phyloP scores from a whole-genome alignment of 1,140 invertebrate genomes.

The Arctopsyche grandis region DNA sequence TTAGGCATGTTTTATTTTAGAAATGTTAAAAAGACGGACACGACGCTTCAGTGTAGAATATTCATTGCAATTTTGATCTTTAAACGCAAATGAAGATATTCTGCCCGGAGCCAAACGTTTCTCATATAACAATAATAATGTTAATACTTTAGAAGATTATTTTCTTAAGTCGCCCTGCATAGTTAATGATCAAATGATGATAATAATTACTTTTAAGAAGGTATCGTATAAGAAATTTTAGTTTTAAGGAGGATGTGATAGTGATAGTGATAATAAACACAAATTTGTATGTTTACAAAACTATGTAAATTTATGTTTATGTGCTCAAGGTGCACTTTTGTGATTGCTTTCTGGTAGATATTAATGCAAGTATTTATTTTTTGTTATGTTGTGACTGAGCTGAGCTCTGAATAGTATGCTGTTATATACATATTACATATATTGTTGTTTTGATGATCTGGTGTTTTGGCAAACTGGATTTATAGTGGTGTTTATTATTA shows the following conservation, averaged over 20 bases:
- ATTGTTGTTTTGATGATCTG: slow-evolving; percentile 18
- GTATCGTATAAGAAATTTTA: slow-evolving; percentile 17
- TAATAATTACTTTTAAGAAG: slow-evolving; percentile 41
- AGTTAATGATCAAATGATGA: slow-evolving; percentile 38
- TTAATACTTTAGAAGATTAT: slow-evolving; percentile 26
- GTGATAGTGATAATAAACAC: slow-evolving; percentile 31
- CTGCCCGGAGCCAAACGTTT: no score
- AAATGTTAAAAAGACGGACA: no score
- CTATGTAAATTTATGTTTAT: slow-evolving; percentile 26
- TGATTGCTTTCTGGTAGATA: slow-evolving; percentile 38
- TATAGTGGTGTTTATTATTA: slow-evolving; percentile 20
- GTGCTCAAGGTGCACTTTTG: slow-evolving; percentile 32
- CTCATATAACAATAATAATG: slow-evolving; percentile 26
- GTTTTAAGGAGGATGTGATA: slow-evolving; percentile 14
- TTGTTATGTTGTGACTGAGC: slow-evolving; percentile 12
- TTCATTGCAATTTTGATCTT: no score
- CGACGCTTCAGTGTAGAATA: no score
- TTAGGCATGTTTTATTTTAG: no score
- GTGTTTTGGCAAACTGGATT: slow-evolving; percentile 25
- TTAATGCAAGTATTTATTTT: slow-evolving; percentile 35
- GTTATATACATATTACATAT: slow-evolving; percentile 23
- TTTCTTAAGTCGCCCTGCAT: slow-evolving; percentile 32
- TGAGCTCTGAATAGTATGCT: slow-evolving; percentile 7
- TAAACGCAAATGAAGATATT: no score
- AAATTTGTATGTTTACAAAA: slow-evolving; percentile 29